phyloP scores from a whole-genome alignment of 1,140 invertebrate genomes.

The Ditylenchus dipsaci region DNA sequence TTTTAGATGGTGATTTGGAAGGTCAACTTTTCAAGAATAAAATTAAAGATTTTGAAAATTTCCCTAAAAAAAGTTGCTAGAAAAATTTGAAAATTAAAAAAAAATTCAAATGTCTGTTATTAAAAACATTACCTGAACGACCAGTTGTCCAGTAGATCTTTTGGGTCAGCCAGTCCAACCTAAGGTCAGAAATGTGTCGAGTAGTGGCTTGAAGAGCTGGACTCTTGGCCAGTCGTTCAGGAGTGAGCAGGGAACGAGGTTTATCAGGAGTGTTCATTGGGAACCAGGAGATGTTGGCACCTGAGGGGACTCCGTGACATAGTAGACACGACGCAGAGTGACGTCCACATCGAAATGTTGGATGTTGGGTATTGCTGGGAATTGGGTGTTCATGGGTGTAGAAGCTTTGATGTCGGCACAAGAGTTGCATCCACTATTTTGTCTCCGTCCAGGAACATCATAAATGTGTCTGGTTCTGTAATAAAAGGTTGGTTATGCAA shows the following conservation, averaged over 20 bases:
- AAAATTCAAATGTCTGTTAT: no score
- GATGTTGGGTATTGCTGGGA: slow-evolving; percentile 48
- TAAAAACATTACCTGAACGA: slow-evolving; percentile 62
- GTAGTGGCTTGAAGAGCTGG: slow-evolving; percentile 9
- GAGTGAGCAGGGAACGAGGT: slow-evolving; percentile 38
- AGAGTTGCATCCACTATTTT: slow-evolving; percentile 62
- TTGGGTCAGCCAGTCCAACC: slow-evolving; percentile 56
- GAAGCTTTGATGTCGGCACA: slow-evolving; percentile 51
- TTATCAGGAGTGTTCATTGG: slow-evolving; percentile 52
- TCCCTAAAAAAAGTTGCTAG: slow-evolving; percentile 1
- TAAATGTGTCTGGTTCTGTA: slow-evolving; percentile 62
- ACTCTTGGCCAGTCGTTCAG: slow-evolving; percentile 26
- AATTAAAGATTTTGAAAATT: background rate
- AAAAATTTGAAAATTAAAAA: no score
- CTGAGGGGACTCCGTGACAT: slow-evolving; percentile 47
- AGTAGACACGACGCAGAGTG: slow-evolving; percentile 51
- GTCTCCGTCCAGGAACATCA: slow-evolving; percentile 89
- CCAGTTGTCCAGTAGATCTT: slow-evolving; percentile 58
- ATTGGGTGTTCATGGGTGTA: slow-evolving; percentile 44
- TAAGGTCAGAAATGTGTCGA: slow-evolving; percentile 55
- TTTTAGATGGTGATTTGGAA: background rate
- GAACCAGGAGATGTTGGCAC: slow-evolving; percentile 57
- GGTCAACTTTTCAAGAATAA: background rate
- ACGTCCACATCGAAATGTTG: slow-evolving; percentile 56
- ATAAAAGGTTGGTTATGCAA: slow-evolving; percentile 4